These are phyloP conservation scores for Microplitis deprimator DNA, from an alignment of 2,888 invertebrate genomes.

Conservation along the genomic window DNA sequence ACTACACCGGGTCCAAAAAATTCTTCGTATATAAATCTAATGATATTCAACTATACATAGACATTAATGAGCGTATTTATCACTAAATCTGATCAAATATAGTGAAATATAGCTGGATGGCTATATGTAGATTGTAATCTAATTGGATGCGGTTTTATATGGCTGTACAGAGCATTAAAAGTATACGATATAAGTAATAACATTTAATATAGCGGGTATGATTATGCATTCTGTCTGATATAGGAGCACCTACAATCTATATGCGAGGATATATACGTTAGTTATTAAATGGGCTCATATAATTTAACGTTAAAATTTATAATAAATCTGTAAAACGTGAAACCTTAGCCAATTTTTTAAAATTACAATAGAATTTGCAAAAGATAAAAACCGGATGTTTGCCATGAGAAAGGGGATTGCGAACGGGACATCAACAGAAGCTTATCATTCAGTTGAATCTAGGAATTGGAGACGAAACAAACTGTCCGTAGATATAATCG, in stretches of 20 bases:
- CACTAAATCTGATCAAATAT: neutral
- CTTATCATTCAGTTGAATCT: slow-evolving; percentile 57
- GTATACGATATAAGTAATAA: neutral
- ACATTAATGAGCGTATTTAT: neutral
- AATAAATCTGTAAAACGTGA: neutral
- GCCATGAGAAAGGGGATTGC: neutral
- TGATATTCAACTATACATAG: neutral
- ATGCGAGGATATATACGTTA: too few relatives aligned
- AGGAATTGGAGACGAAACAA: slow-evolving; percentile 49
- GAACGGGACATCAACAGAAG: slow-evolving; percentile 44
- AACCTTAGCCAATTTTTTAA: neutral
- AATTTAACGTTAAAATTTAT: neutral
- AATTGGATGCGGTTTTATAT: neutral
- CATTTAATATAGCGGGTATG: neutral
- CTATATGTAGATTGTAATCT: neutral
- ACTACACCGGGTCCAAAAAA: neutral
- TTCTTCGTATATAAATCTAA: neutral
- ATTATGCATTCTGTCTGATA: neutral
- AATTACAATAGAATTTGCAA: neutral
- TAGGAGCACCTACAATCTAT: neutral
- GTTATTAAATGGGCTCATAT: too few relatives aligned
- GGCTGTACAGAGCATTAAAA: neutral
- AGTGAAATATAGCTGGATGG: neutral
- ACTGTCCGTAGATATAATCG: slow-evolving; percentile 50
- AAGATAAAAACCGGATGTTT: neutral